Evolutionary conservation across 2,797 vertebrate genomes (phyloP).

Genomic region (Pelodytes ibericus): DNA sequence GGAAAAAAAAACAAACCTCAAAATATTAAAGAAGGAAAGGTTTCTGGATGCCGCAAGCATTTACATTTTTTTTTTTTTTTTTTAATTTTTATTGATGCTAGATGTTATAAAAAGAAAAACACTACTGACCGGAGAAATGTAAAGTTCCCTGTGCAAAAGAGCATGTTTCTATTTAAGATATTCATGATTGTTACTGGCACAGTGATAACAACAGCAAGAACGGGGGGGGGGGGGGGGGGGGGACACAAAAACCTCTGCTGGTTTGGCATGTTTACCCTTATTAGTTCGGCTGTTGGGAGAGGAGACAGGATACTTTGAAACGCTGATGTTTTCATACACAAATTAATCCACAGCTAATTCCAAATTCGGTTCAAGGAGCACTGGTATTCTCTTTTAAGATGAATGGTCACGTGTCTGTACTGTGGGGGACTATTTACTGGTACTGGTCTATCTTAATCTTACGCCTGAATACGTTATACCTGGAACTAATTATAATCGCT

Average conservation of each 20-base stretch:
- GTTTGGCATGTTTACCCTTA: constrained; percentile 45
- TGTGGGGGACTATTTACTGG: neutral
- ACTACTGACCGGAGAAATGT: constrained; percentile 30
- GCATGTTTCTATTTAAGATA: constrained; percentile 54
- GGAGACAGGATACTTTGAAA: constrained; percentile 21
- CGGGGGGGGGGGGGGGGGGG: too few relatives aligned
- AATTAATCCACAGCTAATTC: constrained; percentile 17
- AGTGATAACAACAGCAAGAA: constrained; percentile 32
- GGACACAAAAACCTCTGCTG: constrained; percentile 2
- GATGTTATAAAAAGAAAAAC: constrained; percentile 54
- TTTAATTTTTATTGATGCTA: constrained; percentile 22
- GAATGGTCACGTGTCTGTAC: neutral
- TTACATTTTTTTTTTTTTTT: constrained; percentile 10
- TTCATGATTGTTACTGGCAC: constrained; percentile 17
- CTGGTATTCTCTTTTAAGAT: neutral
- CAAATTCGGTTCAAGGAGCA: constrained; percentile 4
- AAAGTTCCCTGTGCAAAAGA: constrained; percentile 45
- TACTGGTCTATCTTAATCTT: too few relatives aligned
- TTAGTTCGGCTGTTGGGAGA: constrained; percentile 25
- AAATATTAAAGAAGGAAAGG: constrained; percentile 67
- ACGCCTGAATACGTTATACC: too few relatives aligned
- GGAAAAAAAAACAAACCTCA: constrained; percentile 58
- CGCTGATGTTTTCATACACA: constrained; percentile 40
- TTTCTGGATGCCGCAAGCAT: constrained; percentile 46
- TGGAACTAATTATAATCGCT: too few relatives aligned